Base-by-base conservation (phyloP, 2,888 invertebrate species). In the Diaphora mendica region DNA sequence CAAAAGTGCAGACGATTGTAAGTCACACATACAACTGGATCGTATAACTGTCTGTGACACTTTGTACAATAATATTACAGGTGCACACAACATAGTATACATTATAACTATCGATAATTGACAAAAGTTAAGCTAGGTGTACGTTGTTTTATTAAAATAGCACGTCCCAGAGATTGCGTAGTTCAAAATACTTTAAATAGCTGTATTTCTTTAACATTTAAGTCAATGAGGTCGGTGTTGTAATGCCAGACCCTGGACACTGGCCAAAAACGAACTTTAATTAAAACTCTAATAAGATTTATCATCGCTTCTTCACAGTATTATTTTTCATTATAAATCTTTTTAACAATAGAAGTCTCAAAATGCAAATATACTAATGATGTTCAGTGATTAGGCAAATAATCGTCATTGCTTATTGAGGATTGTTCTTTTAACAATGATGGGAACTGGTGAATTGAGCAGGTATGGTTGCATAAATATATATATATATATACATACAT, bases 31-130 rank as follows among this genome's bases (percentile, higher is more conserved):
- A 72, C 72, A 88, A 93, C 85, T 87, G 86, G 91, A 89, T 86
- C 89, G 86, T 77, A 80, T 90, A 92, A 91, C 92, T 81, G 91
- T 88, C 81, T 90, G 92, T 92, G 90, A 91, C 89, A 92, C 89
- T 91, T 92, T 77, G n/a, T n/a, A n/a, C 87, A 90, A 91, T 89
- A 90, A 85, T 76, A 84, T 79, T 85, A 80, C 90, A 89, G 89
- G 87, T 89, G 90, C 82, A 73, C 71, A 75, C 69, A 75, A 67
- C 71, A 44, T n/a, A 33, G 68, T 55, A 77, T 76, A 77, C 77
- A 81, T 80, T 76, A 76, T 69, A 80, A 84, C 78, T 68, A 74
- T 69, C 68, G 42, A 77, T 74, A 77, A 81, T 83, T 77, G 80
- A 76, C 73, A 77, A 85, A 55, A 55, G 55, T 9, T 75, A 68